Evolutionary conservation across 2,797 vertebrate genomes (phyloP), one percentile per base, ranked within the genome.

Genomic region (Melanogrammus aeglefinus): DNA sequence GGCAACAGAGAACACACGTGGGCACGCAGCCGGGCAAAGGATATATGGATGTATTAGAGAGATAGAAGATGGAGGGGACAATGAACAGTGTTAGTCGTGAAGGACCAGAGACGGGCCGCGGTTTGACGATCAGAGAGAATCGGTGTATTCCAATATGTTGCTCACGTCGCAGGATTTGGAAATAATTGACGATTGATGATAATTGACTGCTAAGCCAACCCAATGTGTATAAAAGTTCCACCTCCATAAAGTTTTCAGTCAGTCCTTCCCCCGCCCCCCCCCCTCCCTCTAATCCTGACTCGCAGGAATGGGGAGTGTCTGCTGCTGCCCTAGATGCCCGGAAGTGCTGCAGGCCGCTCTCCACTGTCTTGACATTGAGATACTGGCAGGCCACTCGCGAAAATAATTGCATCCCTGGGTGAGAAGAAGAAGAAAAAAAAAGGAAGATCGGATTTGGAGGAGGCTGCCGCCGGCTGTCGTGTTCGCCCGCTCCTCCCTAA

Each of bases 261-360:
- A 1, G n/a, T 24, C 5, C 10, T 63, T 10, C 27, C 10, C 13
- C 10, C 13, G 1, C 3, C 18, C 6, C 21, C 21, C 18, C n/a
- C 47, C 4, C 47, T 18, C 63, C 16, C 33, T 74, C 76, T 31
- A 73, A 21, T 72, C 13, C 39, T 16, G 39, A 72, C 41, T 86
- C 81, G 80, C 81, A 81, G 77, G 79, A 76, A 78, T 18, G 6
- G 0, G n/a, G 39, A 72, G 35, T 76, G 31, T 75, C 51, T 76
- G n/a, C n/a, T n/a, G 69, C 29, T 66, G 77, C 74, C 73, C 76
- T 14, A 6, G 27, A 75, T 35, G 57, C 29, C 12, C 1, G 4
- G 75, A 13, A 31, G 31, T 75, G 75, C 66, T 16, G 35, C 35
- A 18, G 44, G 35, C n/a, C 77, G 79, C 78, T 24, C 39, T 8